Evolutionary conservation across 2,113 vertebrate species (phyloP), one percentile per base, ranked within the genome.

Genomic region (Damaliscus lunatus): DNA sequence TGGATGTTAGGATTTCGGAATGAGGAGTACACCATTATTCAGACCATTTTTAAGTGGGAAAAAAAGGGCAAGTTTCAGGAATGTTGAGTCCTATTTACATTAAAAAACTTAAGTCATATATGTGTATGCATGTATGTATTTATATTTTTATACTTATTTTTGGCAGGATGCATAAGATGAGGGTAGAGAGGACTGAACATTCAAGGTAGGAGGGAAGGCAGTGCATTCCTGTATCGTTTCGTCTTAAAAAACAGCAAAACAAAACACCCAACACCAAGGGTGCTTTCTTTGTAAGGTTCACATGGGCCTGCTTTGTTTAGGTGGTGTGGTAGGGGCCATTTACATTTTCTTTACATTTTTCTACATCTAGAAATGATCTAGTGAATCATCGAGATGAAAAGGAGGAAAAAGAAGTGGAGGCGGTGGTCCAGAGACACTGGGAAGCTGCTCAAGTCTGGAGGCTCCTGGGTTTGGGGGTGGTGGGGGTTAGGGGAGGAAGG

Each of bases 401-500:
- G 83, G 27, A 89, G 36, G 46, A 25, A 36, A 89, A 13, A 1
- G 36, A 7, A 31, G 19, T 36, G 27, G 59, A 53, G 43, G 53
- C 0, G 29, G 6, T 3, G 36, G 50, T 6, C 21, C 53, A 52
- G 78, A 19, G 81, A 55, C 19, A 3, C 50, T 1, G 1, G 33
- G 90, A 43, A 46, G 46, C 19, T 4, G 0, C 19, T 27, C 4
- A n/a, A n/a, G 36, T 71, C 52, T 0, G 2, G 17, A 19, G 60
- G 29, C 52, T 8, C 15, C 50, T 14, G 78, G 7, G 74, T 27
- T 15, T 2, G 5, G 17, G 29, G 80, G 15, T 11, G 15, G 29
- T 19, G 46, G 29, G 29, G 78, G 16, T 0, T 50, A 15, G 12
- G 19, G 33, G 33, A 6, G 3, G 7, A 6, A 29, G 48, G 48